Evolutionary conservation across 2,797 vertebrate species (phyloP).

Genomic region (Cyprinella venusta): DNA sequence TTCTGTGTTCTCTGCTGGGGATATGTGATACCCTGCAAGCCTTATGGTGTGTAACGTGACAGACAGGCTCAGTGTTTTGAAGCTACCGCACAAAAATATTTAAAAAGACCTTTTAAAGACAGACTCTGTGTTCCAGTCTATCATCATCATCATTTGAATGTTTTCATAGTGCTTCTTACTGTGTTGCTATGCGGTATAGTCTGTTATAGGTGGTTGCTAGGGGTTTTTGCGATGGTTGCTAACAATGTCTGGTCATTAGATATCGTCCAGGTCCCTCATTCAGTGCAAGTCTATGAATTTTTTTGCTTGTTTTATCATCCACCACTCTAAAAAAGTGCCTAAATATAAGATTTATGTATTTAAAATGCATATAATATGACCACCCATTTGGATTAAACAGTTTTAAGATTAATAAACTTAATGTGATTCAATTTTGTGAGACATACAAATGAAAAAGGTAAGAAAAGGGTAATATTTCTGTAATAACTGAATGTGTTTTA

Average conservation of each 20-base stretch:
- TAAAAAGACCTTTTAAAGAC: slow-evolving; percentile 2
- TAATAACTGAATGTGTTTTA: too few species aligned
- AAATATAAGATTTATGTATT: not conserved
- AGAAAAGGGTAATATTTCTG: not conserved
- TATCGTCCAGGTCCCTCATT: not conserved
- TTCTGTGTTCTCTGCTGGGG: slow-evolving; percentile 35
- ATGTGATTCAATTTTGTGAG: too few species aligned
- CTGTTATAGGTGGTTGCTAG: not conserved
- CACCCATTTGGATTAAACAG: too few species aligned
- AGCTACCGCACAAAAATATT: slow-evolving; percentile 12
- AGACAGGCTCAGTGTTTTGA: slow-evolving; percentile 19
- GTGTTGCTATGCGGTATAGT: not conserved
- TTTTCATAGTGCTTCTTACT: not conserved
- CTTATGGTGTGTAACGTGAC: slow-evolving; percentile 46
- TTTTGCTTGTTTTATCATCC: not conserved
- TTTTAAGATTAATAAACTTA: too few species aligned
- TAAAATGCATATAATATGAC: not conserved
- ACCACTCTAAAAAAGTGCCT: not conserved
- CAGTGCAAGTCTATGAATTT: not conserved
- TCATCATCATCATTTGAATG: too few species aligned
- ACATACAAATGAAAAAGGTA: too few species aligned
- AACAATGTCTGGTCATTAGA: not conserved
- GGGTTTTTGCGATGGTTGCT: not conserved
- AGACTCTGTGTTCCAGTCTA: not conserved
- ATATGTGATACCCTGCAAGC: slow-evolving; percentile 42